These are phyloP conservation scores for Acarapis woodi DNA, from an alignment of 1,140 invertebrate species.

Conservation along the genomic window DNA sequence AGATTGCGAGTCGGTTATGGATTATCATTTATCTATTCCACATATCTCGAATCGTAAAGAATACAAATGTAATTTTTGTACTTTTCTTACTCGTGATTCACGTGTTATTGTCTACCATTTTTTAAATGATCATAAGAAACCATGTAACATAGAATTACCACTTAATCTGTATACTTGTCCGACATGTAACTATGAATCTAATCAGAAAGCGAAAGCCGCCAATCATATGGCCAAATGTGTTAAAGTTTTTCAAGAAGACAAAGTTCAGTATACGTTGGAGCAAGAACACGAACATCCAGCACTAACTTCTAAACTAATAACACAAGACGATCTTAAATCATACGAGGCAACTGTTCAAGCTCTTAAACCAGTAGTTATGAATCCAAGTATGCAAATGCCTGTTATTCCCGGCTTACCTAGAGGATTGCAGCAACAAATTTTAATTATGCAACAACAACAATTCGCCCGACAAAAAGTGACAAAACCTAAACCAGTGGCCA, in stretches of 20 bases:
- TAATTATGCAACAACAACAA: constrained; percentile 9
- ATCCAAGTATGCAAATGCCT: constrained; percentile 4
- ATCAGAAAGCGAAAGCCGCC: constrained; percentile 67
- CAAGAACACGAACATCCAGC: constrained; percentile 51
- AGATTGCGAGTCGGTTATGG: constrained; percentile 54
- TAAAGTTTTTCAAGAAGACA: constrained; percentile 60
- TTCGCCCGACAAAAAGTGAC: not conserved
- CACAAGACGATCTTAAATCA: constrained; percentile 14
- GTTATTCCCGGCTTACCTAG: constrained; percentile 7
- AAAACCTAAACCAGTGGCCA: not conserved
- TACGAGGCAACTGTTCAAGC: constrained; percentile 13
- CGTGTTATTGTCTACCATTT: constrained; percentile 71
- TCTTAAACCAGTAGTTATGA: constrained; percentile 6
- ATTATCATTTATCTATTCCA: constrained; percentile 63
- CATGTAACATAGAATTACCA: constrained; percentile 47
- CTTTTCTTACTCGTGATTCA: constrained; percentile 44
- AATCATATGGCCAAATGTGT: constrained; percentile 59
- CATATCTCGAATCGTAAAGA: constrained; percentile 46
- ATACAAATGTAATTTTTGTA: constrained; percentile 46
- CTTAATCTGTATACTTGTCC: constrained; percentile 66
- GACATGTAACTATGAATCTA: constrained; percentile 77
- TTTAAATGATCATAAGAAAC: constrained; percentile 54
- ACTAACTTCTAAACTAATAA: constrained; percentile 35
- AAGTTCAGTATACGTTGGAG: constrained; percentile 45
- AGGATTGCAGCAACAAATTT: constrained; percentile 10